Evolutionary conservation across 2,888 invertebrate genomes (phyloP).

Genomic region (Hirtodrosophila confusa): DNA sequence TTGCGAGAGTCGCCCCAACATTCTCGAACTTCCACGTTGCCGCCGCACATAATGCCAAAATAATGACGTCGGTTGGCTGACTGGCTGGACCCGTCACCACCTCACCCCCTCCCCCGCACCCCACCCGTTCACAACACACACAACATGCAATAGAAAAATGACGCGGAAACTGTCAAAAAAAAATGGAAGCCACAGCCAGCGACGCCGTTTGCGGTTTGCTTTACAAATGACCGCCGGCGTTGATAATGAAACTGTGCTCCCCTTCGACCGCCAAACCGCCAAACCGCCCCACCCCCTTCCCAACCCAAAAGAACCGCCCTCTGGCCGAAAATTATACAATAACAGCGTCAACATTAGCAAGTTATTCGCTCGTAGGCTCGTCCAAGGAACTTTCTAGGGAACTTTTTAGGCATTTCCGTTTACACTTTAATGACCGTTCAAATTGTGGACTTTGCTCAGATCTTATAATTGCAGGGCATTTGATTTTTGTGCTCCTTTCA

Average conservation of each 20-base stretch:
- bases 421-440: slow-evolving; percentile 53
- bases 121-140: not conserved
- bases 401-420: slow-evolving; percentile 19
- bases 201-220: slow-evolving; percentile 67
- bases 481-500: slow-evolving; percentile 1
- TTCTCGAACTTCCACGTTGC: slow-evolving; percentile 25
- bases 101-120: not conserved
- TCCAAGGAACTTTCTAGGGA: slow-evolving; percentile 17
- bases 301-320: slow-evolving; percentile 35
- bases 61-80: slow-evolving; percentile 60
- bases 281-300: not conserved
- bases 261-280: no score
- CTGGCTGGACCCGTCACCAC: slow-evolving; percentile 33
- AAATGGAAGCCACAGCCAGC: slow-evolving; percentile 45
- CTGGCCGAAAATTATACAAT: slow-evolving; percentile 65
- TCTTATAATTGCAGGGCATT: slow-evolving; percentile 12
- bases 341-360: slow-evolving; percentile 79
- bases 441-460: slow-evolving; percentile 37
- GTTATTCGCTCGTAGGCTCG: slow-evolving; percentile 54
- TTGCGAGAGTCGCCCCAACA: slow-evolving; percentile 46
- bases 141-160: slow-evolving; percentile 68
- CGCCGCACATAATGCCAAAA: slow-evolving; percentile 71
- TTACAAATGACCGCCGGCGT: slow-evolving; percentile 71
- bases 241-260: slow-evolving; percentile 52
- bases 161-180: slow-evolving; percentile 68